phyloP scores from a whole-genome alignment of 2,797 vertebrate genomes.

The Typhlichthys subterraneus region DNA sequence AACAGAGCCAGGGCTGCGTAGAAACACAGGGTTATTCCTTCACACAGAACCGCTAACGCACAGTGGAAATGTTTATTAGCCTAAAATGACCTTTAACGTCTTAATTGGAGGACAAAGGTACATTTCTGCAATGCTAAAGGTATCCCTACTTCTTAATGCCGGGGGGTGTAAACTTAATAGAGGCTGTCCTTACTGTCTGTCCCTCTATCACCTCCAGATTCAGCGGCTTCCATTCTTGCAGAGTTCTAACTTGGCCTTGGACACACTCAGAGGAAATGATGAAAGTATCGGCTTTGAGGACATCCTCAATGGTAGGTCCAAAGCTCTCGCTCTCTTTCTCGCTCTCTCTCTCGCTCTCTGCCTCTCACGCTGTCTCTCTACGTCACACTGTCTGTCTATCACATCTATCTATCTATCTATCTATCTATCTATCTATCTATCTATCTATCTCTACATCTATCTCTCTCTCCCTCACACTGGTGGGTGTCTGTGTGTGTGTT shows the following conservation, averaged over 20 bases:
- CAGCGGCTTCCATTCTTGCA: slow-evolving; percentile 93
- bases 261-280: slow-evolving; percentile 88
- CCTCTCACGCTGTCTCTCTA: not conserved
- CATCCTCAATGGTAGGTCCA: slow-evolving; percentile 86
- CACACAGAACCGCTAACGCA: no score
- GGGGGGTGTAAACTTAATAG: not conserved
- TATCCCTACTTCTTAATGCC: no score
- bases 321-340: not conserved
- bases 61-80: no score
- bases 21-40: no score
- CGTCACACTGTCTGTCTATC: not conserved
- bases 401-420: no score
- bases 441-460: no score
- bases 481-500: slow-evolving; percentile 1
- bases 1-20: no score
- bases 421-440: no score
- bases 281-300: slow-evolving; percentile 92
- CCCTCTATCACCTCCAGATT: slow-evolving; percentile 72
- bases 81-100: no score
- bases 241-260: slow-evolving; percentile 91
- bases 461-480: no score
- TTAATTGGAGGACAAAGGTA: no score
- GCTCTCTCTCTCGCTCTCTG: not conserved
- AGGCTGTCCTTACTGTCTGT: not conserved
- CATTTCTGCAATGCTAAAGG: no score